These are phyloP conservation scores for Keiferia lycopersicella DNA, from an alignment of 2,888 invertebrate genomes.

Conservation along the genomic window DNA sequence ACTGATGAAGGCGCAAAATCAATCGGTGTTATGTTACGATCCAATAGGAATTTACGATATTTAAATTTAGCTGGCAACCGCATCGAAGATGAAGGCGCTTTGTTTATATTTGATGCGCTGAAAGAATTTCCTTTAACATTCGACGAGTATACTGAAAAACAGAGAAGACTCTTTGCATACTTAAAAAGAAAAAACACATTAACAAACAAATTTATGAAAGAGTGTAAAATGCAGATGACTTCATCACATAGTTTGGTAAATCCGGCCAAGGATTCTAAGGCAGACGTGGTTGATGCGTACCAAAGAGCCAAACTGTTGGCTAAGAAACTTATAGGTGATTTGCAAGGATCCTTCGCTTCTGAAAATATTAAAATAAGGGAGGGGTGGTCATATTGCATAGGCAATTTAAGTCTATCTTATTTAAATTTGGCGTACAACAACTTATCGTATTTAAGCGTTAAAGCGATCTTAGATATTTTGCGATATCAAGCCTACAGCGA, in stretches of 20 bases:
- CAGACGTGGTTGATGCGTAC: neutral
- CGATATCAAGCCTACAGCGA: conserved; percentile 43
- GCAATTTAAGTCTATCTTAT: conserved; percentile 54
- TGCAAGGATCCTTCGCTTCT: conserved; percentile 45
- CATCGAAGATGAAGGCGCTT: conserved; percentile 53
- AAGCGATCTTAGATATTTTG: conserved; percentile 45
- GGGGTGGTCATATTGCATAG: conserved; percentile 41
- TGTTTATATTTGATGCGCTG: conserved; percentile 47
- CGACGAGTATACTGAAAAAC: conserved; percentile 46
- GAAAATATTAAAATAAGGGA: conserved; percentile 36
- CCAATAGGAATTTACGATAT: conserved; percentile 60
- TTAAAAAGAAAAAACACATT: conserved; percentile 28
- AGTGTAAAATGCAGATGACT: conserved; percentile 24
- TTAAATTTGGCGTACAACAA: conserved; percentile 61
- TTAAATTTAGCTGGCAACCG: conserved; percentile 60
- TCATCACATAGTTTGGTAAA: neutral
- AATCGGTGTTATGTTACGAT: conserved; percentile 51
- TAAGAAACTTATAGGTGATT: neutral
- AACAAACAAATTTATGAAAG: conserved; percentile 30
- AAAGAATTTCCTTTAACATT: conserved; percentile 49
- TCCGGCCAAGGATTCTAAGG: neutral
- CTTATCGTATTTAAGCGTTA: conserved; percentile 45
- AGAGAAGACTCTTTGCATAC: conserved; percentile 35
- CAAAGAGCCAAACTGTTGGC: neutral
- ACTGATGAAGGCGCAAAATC: conserved; percentile 57